Evolutionary conservation across 2,113 vertebrate genomes (phyloP), one percentile per base, ranked within the genome.

Genomic region (Trichomycterus rosablanca): DNA sequence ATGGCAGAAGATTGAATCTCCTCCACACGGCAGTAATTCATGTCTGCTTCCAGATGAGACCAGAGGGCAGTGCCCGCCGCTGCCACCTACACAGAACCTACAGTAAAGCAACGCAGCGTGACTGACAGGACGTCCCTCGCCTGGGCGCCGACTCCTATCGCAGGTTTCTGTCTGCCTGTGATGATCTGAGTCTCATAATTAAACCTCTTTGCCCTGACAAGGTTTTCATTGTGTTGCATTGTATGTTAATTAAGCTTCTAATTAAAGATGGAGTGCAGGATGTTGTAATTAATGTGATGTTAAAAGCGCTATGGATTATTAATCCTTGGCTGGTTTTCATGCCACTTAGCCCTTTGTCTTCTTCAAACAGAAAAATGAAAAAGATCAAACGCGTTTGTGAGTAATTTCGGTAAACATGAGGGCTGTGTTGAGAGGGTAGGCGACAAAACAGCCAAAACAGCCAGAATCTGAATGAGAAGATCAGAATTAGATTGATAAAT

Each of bases 281-380:
- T 65, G 52, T 65, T 56, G 63, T 65, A 65, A 65, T 65, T 65
- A 65, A 65, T 57, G 63, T 56, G 63, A 65, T 65, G 63, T 65
- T 65, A 65, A 65, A 40, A 56, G 63, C 63, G 44, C 43, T 20
- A 65, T 12, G 18, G 43, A 65, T 65, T 56, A 65, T 56, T 65
- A 65, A 56, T 65, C 52, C 63, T 65, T 49, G 63, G 44, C 53
- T 65, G 52, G 12, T 28, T 58, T 59, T 28, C 23, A 1, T 30
- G 35, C 52, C 52, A 56, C 35, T 56, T 49, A 56, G 43, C 43
- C 56, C 63, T 40, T 65, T 65, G 32, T 65, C 52, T 48, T 46
- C 40, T 43, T 52, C 45, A 16, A 48, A 35, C 16, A 1, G 28
- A 53, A 20, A 37, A 55, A 45, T 26, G 51, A 55, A 37, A 20